Evolutionary conservation across 2,888 invertebrate genomes (phyloP), one percentile per base, ranked within the genome.

Genomic region (Aphidoletes aphidimyza): DNA sequence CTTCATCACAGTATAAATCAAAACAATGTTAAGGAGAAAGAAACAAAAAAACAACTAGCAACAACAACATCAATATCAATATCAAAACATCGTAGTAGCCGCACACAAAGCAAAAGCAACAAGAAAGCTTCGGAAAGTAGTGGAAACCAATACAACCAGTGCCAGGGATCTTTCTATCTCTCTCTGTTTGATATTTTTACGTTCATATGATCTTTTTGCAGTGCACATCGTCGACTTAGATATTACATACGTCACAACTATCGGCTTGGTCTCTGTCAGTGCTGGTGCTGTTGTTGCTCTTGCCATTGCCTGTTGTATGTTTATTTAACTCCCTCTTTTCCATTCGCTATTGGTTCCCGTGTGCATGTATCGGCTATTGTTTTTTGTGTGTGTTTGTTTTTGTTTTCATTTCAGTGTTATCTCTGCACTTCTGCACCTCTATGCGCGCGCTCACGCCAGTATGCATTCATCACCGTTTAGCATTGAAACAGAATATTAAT

Each of bases 11-110:
- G 69, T 69, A 69, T 69, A 69, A 69, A 69, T 30, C 69, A 69
- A 69, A 69, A 69, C 69, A 69, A 69, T 69, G 69, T 69, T 69
- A 69, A 69, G 69, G 69, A 69, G 69, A 54, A 54, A 69, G 69
- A 69, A 69, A 69, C 0, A 22, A 54, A 54, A 6, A 47, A 3
- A 47, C 47, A 6, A 9, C 2, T 2, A 54, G 22, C 54, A 54
- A 11, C 2, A 54, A 26, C 54, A 54, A 26, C 54, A 54, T 2
- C 54, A 54, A 26, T 19, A 47, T 3, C 47, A 2, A 14, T 22
- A 30, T 3, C 69, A 30, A 30, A 26, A 30, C 9, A 5, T 14
- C 6, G 42, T 42, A n/a, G n/a, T n/a, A n/a, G n/a, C 42, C 6
- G 42, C 42, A 42, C 42, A 42, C 42, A 14, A n/a, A 22, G 22